Evolutionary conservation across 2,888 invertebrate species (phyloP).

Genomic region (Hirtodrosophila duncani): DNA sequence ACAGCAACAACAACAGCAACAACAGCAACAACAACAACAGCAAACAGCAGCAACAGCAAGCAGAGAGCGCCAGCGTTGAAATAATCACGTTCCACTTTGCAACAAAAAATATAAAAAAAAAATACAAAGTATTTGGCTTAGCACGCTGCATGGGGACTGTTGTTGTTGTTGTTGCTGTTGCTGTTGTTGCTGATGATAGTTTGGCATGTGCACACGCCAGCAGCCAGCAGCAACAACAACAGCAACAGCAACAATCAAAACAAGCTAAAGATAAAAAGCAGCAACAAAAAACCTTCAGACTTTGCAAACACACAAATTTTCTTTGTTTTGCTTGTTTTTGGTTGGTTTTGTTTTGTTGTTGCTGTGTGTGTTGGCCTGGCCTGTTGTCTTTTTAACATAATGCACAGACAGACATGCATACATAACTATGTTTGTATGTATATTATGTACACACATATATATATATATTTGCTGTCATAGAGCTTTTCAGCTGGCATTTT

Average conservation of each 20-base stretch:
- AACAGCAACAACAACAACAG: too few species aligned
- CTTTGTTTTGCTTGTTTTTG: too few species aligned
- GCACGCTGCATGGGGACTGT: constrained; percentile 29
- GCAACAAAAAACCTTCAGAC: constrained; percentile 56
- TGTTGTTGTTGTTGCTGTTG: constrained; percentile 31
- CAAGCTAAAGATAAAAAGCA: constrained; percentile 24
- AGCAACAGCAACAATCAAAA: constrained; percentile 17
- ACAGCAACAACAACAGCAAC: too few species aligned
- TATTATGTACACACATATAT: too few species aligned
- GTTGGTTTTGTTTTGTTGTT: too few species aligned
- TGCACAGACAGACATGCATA: too few species aligned
- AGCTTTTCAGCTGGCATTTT: too few species aligned
- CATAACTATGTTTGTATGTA: too few species aligned
- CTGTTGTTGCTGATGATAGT: constrained; percentile 11
- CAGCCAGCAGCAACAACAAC: constrained; percentile 19
- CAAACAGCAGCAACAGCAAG: too few species aligned
- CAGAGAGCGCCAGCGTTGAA: constrained; percentile 61
- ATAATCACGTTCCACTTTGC: constrained; percentile 77
- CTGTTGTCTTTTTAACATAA: too few species aligned
- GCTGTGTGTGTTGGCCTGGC: too few species aligned
- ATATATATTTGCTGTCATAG: too few species aligned
- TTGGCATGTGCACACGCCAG: constrained; percentile 7
- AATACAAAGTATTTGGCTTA: constrained; percentile 8
- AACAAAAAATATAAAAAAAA: constrained; percentile 46
- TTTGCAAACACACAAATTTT: constrained; percentile 28